phyloP scores from a whole-genome alignment of 30 jellyfish, hydroid and myxozoan genomes.

The Rhopilema esculentum region DNA sequence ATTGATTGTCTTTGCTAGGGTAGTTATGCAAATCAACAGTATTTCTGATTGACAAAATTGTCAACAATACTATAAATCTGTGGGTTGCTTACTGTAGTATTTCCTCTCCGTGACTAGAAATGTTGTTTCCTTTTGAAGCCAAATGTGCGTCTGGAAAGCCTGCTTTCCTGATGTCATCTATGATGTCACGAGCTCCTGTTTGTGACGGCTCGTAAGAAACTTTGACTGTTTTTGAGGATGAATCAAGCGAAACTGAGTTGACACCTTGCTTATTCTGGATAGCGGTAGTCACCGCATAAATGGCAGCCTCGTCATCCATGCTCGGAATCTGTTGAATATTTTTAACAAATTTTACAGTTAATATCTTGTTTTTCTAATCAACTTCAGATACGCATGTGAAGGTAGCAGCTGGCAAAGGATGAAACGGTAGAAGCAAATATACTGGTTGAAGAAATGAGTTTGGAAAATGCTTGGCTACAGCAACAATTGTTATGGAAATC shows the following conservation, averaged over 20 bases:
- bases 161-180: constrained; percentile 48
- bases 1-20: no score
- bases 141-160: constrained; percentile 76
- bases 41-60: not conserved
- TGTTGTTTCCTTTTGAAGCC: constrained; percentile 13
- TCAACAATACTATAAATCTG: not conserved
- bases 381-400: no score
- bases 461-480: no score
- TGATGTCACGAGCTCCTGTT: constrained; percentile 89
- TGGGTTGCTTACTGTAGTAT: constrained; percentile 54
- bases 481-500: no score
- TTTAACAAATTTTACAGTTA: no score
- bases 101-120: constrained; percentile 44
- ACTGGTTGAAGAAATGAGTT: no score
- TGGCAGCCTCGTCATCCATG: constrained; percentile 65
- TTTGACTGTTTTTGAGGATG: constrained; percentile 44
- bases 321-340: constrained; percentile 68
- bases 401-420: no score
- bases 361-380: no score
- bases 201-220: constrained; percentile 71
- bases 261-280: constrained; percentile 72
- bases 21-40: no score
- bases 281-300: constrained; percentile 49
- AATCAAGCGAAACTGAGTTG: constrained; percentile 33
- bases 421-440: no score